A percentile compares a stretch with the other conserved stretches of the same genome.
Conservation (phyloP, 2,888 invertebrate genomes). For the Napeogenes sylphis region DNA sequence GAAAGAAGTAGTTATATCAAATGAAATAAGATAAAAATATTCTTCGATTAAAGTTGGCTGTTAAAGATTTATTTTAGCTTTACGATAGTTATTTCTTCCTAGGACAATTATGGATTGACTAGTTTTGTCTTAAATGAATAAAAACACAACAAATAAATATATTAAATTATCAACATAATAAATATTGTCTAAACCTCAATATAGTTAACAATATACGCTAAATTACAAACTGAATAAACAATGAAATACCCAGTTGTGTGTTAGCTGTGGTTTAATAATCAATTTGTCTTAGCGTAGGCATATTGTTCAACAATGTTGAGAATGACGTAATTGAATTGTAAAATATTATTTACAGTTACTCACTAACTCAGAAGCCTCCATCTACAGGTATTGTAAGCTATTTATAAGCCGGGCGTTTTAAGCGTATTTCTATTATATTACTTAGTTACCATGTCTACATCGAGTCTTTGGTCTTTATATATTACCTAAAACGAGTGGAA, state of each 20-base stretch:
- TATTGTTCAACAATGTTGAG: no score
- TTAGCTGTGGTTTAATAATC: not conserved
- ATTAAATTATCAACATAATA: conserved; percentile 3
- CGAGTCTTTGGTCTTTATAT: conserved; percentile 45
- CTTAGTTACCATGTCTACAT: conserved; percentile 41
- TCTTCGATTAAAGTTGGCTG: no score
- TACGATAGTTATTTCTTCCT: no score
- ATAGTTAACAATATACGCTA: conserved; percentile 1
- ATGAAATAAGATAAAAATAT: no score
- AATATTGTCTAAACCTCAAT: not conserved
- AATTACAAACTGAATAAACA: conserved; percentile 5
- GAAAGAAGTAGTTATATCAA: no score
- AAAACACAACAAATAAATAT: conserved; percentile 1
- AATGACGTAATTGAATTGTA: not conserved
- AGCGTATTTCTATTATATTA: conserved; percentile 43
- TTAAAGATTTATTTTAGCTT: no score
- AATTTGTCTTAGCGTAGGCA: not conserved
- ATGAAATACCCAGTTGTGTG: not conserved
- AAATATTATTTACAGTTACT: conserved; percentile 30
- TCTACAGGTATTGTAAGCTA: conserved; percentile 34
- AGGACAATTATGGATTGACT: not conserved
- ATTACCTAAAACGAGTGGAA: conserved; percentile 46
- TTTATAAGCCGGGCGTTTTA: conserved; percentile 40
- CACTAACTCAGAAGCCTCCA: conserved; percentile 34
- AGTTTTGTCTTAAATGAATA: conserved; percentile 5